Evolutionary conservation across 2,797 vertebrate genomes (phyloP), one percentile per base, ranked within the genome.

Genomic region (Melopsittacus undulatus): DNA sequence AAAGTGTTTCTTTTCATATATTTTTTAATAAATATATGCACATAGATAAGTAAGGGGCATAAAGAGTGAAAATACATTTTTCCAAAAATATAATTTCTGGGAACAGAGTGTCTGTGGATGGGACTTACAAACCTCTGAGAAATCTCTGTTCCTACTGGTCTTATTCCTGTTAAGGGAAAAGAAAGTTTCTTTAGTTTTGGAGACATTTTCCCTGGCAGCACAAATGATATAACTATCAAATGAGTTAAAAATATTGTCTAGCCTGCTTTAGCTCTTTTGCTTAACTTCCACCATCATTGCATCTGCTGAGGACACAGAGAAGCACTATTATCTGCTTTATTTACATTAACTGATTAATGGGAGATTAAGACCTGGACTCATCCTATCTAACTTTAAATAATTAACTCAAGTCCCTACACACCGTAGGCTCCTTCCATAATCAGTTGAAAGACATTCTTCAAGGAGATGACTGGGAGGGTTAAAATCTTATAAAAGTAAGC

Each of bases 1-100:
- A 91, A 95, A 95, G 14, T 40, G 30, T 52, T 90, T 54, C 42
- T 90, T 87, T 86, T 79, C 52, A 42, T 92, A 76, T 91, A 12
- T 36, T 17, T 1, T 4, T 10, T 54, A 72, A 52, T 26, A 62
- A 19, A 57, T 29, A 40, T 20, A n/a, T 57, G 19, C 4, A 51
- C 2, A 42, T 20, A 64, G 45, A 23, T 43, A 56, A 67, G 51
- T 56, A 88, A 80, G 10, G 26, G 32, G 94, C 36, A 78, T 18
- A 90, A 32, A 4, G 20, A 62, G 10, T 63, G 51, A 64, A 94
- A 94, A 95, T 56, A 87, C 29, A 1, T 79, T 85, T 15, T 22
- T 66, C 38, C 6, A 94, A 63, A 89, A 52, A 62, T 51, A 46
- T 13, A 27, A 26, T 42, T 84, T 72, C 40, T 57, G n/a, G 62